A percentile compares a stretch with the other conserved stretches of the same genome.
Conservation (phyloP, 2,888 invertebrate species). For the Spatulosminthurus flaviceps region DNA sequence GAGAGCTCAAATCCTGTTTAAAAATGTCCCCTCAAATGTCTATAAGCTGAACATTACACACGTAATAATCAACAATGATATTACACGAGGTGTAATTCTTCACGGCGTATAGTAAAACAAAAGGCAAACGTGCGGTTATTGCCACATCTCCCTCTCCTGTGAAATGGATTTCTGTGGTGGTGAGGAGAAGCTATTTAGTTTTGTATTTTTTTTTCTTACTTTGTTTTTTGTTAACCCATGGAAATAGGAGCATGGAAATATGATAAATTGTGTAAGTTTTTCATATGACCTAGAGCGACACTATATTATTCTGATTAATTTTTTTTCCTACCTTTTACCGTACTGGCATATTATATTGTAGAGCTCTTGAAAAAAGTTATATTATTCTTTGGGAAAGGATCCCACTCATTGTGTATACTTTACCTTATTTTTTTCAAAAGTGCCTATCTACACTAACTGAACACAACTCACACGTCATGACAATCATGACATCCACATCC, state of each 20-base stretch:
- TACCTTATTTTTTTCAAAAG: not conserved
- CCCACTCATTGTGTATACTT: conserved; percentile 4
- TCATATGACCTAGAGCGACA: conserved; percentile 5
- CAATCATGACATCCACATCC: no score
- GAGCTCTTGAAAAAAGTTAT: no score
- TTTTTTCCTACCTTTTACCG: not conserved
- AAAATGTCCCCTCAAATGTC: not conserved
- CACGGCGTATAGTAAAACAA: not conserved
- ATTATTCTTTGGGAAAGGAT: conserved; percentile 10
- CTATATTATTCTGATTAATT: not conserved
- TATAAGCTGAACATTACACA: no score
- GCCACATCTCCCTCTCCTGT: conserved; percentile 4
- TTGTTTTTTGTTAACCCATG: not conserved
- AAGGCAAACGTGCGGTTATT: not conserved
- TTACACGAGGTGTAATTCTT: not conserved
- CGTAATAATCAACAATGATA: not conserved
- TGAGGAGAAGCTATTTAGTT: no score
- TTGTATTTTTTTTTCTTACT: not conserved
- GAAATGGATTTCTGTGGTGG: not conserved
- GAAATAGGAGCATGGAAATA: conserved; percentile 22
- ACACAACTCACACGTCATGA: no score
- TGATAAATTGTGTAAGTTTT: not conserved
- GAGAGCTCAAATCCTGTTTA: not conserved
- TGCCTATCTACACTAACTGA: not conserved
- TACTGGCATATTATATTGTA: not conserved